Conservation (phyloP, 2,888 invertebrate genomes). For the Sicus ferrugineus region DNA sequence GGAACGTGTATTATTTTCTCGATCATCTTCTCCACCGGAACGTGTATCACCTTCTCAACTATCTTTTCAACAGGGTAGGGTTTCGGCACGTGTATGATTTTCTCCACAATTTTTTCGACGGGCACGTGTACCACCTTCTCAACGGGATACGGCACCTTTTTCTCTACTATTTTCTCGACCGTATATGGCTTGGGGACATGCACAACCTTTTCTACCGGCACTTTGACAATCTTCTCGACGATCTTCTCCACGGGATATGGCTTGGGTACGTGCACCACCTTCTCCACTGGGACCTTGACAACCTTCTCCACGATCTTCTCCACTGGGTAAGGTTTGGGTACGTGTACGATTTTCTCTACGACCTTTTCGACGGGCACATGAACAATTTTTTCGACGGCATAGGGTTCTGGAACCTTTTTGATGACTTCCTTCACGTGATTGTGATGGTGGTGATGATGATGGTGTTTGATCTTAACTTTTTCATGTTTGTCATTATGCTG, state of each 20-base stretch:
- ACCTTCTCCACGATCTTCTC: slow-evolving; percentile 63
- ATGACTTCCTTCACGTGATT: slow-evolving; percentile 71
- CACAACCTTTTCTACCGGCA: slow-evolving; percentile 56
- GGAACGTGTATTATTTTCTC: slow-evolving; percentile 68
- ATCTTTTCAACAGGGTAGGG: slow-evolving; percentile 57
- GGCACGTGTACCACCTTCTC: slow-evolving; percentile 66
- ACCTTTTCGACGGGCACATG: slow-evolving; percentile 66
- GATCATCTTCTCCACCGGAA: slow-evolving; percentile 66
- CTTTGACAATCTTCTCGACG: slow-evolving; percentile 58
- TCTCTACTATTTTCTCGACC: slow-evolving; percentile 62
- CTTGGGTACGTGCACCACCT: slow-evolving; percentile 67
- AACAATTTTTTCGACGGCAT: slow-evolving; percentile 63
- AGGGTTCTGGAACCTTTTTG: slow-evolving; percentile 67
- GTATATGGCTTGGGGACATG: slow-evolving; percentile 66
- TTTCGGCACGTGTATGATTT: slow-evolving; percentile 65
- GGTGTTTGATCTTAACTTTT: slow-evolving; percentile 66
- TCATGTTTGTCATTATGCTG: slow-evolving; percentile 46
- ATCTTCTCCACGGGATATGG: slow-evolving; percentile 65
- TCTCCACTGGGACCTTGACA: slow-evolving; percentile 59
- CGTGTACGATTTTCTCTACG: slow-evolving; percentile 63
- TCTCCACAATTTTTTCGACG: slow-evolving; percentile 58
- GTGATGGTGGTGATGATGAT: slow-evolving; percentile 74
- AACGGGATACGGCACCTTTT: slow-evolving; percentile 65
- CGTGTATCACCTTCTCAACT: slow-evolving; percentile 62
- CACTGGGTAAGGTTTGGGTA: slow-evolving; percentile 66